Conservation (phyloP, 2,113 vertebrate genomes). For the Sinocyclocheilus maitianheensis region DNA sequence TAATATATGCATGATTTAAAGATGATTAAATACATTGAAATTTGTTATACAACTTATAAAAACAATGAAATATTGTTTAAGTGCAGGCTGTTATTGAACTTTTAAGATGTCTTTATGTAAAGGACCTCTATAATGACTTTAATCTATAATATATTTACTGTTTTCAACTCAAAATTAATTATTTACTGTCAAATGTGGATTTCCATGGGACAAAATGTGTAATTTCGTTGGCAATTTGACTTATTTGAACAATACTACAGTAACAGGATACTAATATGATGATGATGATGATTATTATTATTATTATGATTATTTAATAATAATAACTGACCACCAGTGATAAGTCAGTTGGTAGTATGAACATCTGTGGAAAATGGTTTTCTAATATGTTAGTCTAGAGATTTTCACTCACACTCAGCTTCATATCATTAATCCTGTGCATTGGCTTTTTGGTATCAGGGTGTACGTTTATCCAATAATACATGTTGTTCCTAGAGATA, state of each 20-base stretch:
- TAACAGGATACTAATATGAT: too few relatives aligned
- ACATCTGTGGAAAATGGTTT: neutral
- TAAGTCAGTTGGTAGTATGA: neutral
- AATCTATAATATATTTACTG: neutral
- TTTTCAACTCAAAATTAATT: neutral
- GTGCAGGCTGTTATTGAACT: neutral
- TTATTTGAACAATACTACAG: too few relatives aligned
- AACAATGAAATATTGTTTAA: neutral
- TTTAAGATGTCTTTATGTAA: neutral
- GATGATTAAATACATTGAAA: neutral
- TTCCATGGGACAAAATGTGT: neutral
- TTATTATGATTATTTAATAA: neutral
- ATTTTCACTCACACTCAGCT: neutral
- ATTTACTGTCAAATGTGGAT: neutral
- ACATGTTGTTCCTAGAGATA: conserved; percentile 29
- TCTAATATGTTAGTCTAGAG: neutral
- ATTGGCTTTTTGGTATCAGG: neutral
- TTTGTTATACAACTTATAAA: neutral
- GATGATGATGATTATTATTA: too few relatives aligned
- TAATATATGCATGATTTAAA: too few relatives aligned
- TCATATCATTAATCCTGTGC: conserved; percentile 2
- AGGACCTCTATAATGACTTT: neutral
- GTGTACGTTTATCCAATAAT: conserved; percentile 31
- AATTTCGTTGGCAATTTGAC: neutral
- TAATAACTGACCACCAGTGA: neutral